Evolutionary conservation across 1,140 invertebrate genomes (phyloP), one percentile per base, ranked within the genome.

Genomic region (Marisa cornuarietis): DNA sequence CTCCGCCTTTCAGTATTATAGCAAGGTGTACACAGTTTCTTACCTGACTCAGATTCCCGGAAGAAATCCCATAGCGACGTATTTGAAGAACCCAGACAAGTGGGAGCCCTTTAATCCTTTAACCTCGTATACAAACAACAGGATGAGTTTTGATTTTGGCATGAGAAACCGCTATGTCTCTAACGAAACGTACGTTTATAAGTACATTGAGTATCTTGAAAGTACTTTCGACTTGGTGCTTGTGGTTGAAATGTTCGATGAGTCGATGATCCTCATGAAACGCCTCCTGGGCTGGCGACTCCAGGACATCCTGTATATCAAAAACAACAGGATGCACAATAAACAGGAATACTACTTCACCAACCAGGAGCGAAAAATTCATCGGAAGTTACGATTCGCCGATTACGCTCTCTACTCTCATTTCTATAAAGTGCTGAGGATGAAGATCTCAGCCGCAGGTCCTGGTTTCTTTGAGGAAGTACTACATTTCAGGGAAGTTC

Each of bases 221-320:
- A 74, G 76, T 10, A 82, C 88, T 16, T 93, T 93, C 82, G 86
- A 91, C 80, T 85, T 93, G 14, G 89, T 93, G 42, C 88, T 93
- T 89, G 88, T 93, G 14, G 85, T 91, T 4, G 92, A 93, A 79
- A 83, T 88, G 66, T 91, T 93, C 84, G 92, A 93, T 72, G 91
- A 92, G 78, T 92, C 92, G 6, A 82, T 93, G 62, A 85, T 93
- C 65, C 83, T 93, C 11, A 79, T 93, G 71, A 86, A 86, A 18
- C 83, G 92, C 72, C 79, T 91, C 9, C 89, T 93, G 72, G 90
- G 90, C 71, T 93, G 92, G 92, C 82, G 88, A 14, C 78, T 91
- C 18, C 86, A 90, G 52, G 87, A 92, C 72, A 84, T 93, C 4
- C 78, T 90, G 1, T 90, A 87, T 73, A 66, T 81, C 7, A 61